A percentile compares a stretch with the other conserved stretches of the same genome.
Evolutionary conservation across 1,140 invertebrate species (phyloP).

Genomic region (Leptinotarsa undecemlineata): DNA sequence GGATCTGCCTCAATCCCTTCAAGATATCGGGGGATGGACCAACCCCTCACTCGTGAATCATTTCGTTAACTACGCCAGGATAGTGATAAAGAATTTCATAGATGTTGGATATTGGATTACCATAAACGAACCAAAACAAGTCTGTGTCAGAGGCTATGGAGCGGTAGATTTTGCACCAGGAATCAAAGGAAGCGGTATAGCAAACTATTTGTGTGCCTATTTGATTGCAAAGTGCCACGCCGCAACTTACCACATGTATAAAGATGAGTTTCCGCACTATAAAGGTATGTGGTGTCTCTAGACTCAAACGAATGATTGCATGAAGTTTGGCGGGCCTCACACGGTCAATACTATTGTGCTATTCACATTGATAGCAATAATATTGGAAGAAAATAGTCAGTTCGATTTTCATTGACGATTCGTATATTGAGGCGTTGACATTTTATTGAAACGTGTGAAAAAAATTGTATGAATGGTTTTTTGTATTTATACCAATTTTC

Average conservation of each 20-base stretch:
- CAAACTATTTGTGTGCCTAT: slow-evolving; percentile 60
- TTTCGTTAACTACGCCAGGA: slow-evolving; percentile 49
- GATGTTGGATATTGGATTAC: slow-evolving; percentile 59
- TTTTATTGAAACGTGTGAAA: too few species aligned
- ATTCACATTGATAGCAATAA: too few species aligned
- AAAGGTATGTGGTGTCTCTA: background rate
- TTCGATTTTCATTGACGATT: too few species aligned
- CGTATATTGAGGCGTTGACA: too few species aligned
- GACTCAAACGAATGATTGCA: too few species aligned
- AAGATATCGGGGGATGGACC: slow-evolving; percentile 62
- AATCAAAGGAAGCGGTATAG: slow-evolving; percentile 54
- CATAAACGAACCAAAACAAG: slow-evolving; percentile 58
- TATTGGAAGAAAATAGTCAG: too few species aligned
- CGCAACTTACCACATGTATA: slow-evolving; percentile 60
- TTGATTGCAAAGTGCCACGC: slow-evolving; percentile 61
- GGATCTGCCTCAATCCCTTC: slow-evolving; percentile 52
- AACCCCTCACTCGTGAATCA: slow-evolving; percentile 45
- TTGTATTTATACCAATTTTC: too few species aligned
- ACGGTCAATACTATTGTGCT: too few species aligned
- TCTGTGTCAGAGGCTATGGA: slow-evolving; percentile 52
- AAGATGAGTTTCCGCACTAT: slow-evolving; percentile 53
- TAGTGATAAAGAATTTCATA: slow-evolving; percentile 32
- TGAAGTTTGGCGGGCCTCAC: too few species aligned
- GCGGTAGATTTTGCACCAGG: slow-evolving; percentile 14
- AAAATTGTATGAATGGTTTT: too few species aligned